Percentiles rank a stretch among this genome's conserved stretches.
Conservation (phyloP, 2,113 vertebrate genomes). For the Cygnus buccinator region DNA sequence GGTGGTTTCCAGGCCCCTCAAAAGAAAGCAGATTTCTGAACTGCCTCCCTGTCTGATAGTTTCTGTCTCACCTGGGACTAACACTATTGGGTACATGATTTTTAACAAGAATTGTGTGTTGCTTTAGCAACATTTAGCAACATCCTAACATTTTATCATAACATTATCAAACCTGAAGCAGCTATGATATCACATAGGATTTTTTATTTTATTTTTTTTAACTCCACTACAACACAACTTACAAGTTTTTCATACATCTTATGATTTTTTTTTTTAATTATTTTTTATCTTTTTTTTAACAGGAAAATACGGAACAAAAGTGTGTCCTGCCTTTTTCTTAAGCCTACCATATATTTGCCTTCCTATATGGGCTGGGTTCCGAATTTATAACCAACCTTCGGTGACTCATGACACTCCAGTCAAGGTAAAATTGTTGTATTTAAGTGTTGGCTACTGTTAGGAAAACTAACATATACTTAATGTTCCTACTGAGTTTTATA, state of each 20-base stretch:
- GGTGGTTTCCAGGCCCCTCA: neutral
- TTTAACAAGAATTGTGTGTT: neutral
- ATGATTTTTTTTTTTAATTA: neutral
- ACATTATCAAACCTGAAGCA: neutral
- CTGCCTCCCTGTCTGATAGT: neutral
- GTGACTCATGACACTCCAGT: slow-evolving; percentile 57
- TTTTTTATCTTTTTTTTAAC: slow-evolving; percentile 1
- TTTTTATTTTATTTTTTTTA: neutral
- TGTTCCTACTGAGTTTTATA: neutral
- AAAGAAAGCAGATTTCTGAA: neutral
- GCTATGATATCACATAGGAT: neutral
- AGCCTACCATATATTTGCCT: slow-evolving; percentile 84
- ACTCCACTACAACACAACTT: neutral
- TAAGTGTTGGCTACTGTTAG: neutral
- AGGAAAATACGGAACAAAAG: slow-evolving; percentile 90
- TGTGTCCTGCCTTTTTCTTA: slow-evolving; percentile 84
- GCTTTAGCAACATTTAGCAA: neutral
- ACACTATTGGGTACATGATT: neutral
- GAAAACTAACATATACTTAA: neutral
- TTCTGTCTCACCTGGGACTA: neutral
- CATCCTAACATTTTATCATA: neutral
- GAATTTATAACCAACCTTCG: slow-evolving; percentile 84
- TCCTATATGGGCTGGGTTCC: slow-evolving; percentile 90
- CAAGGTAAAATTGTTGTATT: slow-evolving; percentile 75
- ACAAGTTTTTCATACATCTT: neutral